Base-by-base conservation (phyloP, 2,888 invertebrate species). In the Thalpophila matura region DNA sequence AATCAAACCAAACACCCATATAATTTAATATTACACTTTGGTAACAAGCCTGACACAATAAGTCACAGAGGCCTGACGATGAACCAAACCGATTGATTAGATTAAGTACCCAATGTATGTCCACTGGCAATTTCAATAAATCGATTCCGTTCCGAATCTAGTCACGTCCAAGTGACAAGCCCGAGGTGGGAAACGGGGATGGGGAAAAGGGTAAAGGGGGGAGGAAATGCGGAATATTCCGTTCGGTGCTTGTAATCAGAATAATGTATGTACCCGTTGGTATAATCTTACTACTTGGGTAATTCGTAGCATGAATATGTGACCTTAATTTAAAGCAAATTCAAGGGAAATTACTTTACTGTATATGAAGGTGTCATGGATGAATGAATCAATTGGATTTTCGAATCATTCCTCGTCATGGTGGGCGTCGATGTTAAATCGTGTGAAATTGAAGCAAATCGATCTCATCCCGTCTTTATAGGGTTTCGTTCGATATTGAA, bases 81-180 rank as follows among this genome's bases (percentile, higher is more conserved):
- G 22, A 53, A 33, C 50, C 42, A 18, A 63, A 46, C 33, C 71
- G 77, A 83, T 85, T 83, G 80, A 85, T 86, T 84, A 79, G 69
- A 85, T 84, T 84, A 81, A 80, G 69, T 72, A 64, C 45, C 61
- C 50, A 14, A 57, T 74, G 68, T 68, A 74, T 81, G 81, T 82
- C 84, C 84, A 81, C 70, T 72, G 77, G 73, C 83, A 72, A 85
- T 87, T 86, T 86, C 84, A 84, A 88, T 89, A 86, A 85, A 89
- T 89, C 84, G 87, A 85, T 81, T 70, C 75, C 54, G 61, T 76
- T 70, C 77, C 60, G 78, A 86, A 85, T 86, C 87, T 80, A 83
- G 87, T 88, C 88, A 87, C 89, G 88, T 89, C 75, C 75, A 49
- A 77, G 79, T 78, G 80, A 71, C 77, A 75, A 67, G 72, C 57